Evolutionary conservation across 2,888 invertebrate species (phyloP).

Genomic region (Caprella mutica): DNA sequence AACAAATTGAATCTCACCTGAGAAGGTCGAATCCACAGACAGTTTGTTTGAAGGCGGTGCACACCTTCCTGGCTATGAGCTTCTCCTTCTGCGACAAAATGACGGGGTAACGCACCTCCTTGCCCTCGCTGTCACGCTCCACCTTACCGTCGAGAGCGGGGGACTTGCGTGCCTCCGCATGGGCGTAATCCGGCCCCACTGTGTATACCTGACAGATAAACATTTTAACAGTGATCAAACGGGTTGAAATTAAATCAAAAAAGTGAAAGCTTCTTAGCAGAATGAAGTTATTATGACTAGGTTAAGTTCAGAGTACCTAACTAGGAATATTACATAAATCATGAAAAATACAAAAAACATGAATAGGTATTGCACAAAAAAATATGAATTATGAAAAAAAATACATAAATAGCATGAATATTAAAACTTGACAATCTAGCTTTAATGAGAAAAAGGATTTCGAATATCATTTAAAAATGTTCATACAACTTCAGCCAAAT

Average conservation of each 20-base stretch:
- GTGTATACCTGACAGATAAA: constrained; percentile 98
- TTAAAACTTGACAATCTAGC: neutral
- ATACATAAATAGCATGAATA: neutral
- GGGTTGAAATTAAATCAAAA: too few species aligned
- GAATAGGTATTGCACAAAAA: too few species aligned
- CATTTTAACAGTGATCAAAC: too few species aligned
- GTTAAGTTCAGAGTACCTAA: too few species aligned
- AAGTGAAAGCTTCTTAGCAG: too few species aligned
- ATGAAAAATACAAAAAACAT: too few species aligned
- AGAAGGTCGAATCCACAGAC: constrained; percentile 98
- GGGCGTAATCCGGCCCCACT: constrained; percentile 98
- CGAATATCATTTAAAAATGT: too few species aligned
- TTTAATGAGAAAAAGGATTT: too few species aligned
- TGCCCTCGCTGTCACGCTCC: constrained; percentile 92
- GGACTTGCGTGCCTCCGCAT: constrained; percentile 97
- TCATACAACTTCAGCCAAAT: too few species aligned
- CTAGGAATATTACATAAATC: too few species aligned
- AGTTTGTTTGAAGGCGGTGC: constrained; percentile 91
- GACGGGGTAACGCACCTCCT: constrained; percentile 96
- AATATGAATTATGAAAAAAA: too few species aligned
- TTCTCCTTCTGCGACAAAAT: constrained; percentile 96
- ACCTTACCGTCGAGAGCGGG: constrained; percentile 98
- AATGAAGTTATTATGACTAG: too few species aligned
- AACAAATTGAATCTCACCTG: constrained; percentile 47
- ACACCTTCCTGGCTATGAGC: constrained; percentile 92